phyloP scores from a whole-genome alignment of 2,888 invertebrate genomes.

The Tyria jacobaeae region DNA sequence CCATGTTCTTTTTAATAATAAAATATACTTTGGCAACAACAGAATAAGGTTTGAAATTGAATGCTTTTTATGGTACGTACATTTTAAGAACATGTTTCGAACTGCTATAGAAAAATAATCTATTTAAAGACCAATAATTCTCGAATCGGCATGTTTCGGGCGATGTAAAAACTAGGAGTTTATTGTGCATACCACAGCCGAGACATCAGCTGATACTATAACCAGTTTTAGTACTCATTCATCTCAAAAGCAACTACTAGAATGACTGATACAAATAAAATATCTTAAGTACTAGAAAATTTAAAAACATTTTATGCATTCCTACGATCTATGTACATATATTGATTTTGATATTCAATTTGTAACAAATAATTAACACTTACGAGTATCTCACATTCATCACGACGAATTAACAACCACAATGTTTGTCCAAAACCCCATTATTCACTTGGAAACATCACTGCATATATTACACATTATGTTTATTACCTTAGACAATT shows the following conservation, averaged over 20 bases:
- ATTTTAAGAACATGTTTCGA: slow-evolving; percentile 51
- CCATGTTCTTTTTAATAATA: slow-evolving; percentile 22
- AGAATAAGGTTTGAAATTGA: slow-evolving; percentile 34
- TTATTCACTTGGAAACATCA: slow-evolving; percentile 60
- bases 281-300: too few relatives aligned
- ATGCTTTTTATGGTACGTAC: slow-evolving; percentile 1
- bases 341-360: not conserved
- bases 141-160: slow-evolving; percentile 63
- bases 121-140: slow-evolving; percentile 62
- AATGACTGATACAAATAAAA: not conserved
- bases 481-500: slow-evolving; percentile 19
- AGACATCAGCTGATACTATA: slow-evolving; percentile 78
- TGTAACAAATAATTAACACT: slow-evolving; percentile 46
- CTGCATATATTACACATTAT: slow-evolving; percentile 29
- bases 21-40: slow-evolving; percentile 18
- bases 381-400: slow-evolving; percentile 74
- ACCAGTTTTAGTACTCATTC: slow-evolving; percentile 73
- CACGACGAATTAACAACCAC: slow-evolving; percentile 69
- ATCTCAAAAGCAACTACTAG: slow-evolving; percentile 52
- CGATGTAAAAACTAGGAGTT: slow-evolving; percentile 68
- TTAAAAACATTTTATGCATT: not conserved
- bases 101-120: slow-evolving; percentile 59
- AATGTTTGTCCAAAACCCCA: slow-evolving; percentile 63
- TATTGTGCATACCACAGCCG: slow-evolving; percentile 70
- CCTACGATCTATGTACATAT: not conserved